Evolutionary conservation across 2,797 vertebrate species (phyloP).

Genomic region (Poecilia wingei): DNA sequence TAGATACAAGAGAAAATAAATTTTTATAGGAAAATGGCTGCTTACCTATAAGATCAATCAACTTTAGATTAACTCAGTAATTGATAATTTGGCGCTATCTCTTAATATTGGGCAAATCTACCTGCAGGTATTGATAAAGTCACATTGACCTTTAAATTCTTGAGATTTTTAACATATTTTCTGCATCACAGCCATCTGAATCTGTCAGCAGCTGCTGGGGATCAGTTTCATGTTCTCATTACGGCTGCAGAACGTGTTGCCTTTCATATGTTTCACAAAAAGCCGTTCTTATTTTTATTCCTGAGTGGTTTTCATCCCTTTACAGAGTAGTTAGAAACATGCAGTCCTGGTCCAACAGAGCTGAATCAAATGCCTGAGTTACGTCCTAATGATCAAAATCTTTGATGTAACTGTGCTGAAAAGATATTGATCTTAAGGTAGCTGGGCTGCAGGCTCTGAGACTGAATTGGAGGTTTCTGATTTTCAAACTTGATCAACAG

Average conservation of each 20-base stretch:
- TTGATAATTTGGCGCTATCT: not conserved
- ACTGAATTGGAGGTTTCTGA: not conserved
- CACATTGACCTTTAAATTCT: not conserved
- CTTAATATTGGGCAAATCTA: not conserved
- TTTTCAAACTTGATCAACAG: slow-evolving; percentile 20
- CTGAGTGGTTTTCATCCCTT: not conserved
- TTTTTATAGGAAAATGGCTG: too few relatives aligned
- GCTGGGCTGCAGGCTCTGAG: not conserved
- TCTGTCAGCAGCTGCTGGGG: not conserved
- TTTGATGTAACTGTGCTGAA: not conserved
- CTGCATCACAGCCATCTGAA: not conserved
- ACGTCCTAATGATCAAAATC: not conserved
- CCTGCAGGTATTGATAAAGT: not conserved
- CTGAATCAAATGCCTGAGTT: not conserved
- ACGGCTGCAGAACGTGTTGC: not conserved
- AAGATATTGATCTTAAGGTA: not conserved
- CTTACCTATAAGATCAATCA: too few relatives aligned
- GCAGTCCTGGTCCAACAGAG: not conserved
- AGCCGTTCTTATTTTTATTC: not conserved
- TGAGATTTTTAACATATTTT: not conserved
- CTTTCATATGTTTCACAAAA: not conserved
- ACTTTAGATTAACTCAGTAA: too few relatives aligned
- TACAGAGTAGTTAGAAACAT: not conserved
- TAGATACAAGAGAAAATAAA: too few relatives aligned
- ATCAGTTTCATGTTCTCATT: not conserved